Evolutionary conservation across 2,797 vertebrate species (phyloP), one percentile per base, ranked within the genome.

Genomic region (Alfaro cultratus): DNA sequence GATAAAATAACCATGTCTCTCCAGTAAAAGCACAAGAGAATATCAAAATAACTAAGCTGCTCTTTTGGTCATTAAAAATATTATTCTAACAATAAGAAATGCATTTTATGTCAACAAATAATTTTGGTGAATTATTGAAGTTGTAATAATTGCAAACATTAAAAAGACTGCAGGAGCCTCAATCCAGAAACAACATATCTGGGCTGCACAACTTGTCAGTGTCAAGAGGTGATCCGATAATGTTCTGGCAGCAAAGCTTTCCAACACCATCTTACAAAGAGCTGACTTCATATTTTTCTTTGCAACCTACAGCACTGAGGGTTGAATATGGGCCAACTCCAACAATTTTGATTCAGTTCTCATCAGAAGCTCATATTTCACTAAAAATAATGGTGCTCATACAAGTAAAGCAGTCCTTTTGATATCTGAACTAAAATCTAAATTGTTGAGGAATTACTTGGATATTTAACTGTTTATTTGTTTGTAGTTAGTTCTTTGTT

Each of bases 121-220:
- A 45, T 45, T 57, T 77, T 75, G 23, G 8, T 77, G 71, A 88
- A 88, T 85, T 29, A 31, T 57, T 75, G 83, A 84, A 83, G 90
- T 91, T 88, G 87, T 85, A 88, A 88, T 89, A 87, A 93, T 85
- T 92, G 78, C 75, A 77, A 34, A 77, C 74, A 79, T 76, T 67
- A 73, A 39, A 77, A 78, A 71, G 76, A 82, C 86, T 84, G 74
- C 85, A 76, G 80, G 34, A 78, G 85, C 91, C 45, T 49, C 78
- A 78, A 76, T 77, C 90, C 94, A 92, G 88, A 23, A 86, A 82
- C 90, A 95, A 93, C 92, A 92, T 76, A 73, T 87, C 86, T 83
- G 80, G 45, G 29, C 12, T 74, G 47, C 29, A 23, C 23, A 31
- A 9, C 36, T n/a, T n/a, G 26, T 10, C 10, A 12, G 53, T 4